Evolutionary conservation across 2,797 vertebrate genomes (phyloP).

Genomic region (Vireo griseus): DNA sequence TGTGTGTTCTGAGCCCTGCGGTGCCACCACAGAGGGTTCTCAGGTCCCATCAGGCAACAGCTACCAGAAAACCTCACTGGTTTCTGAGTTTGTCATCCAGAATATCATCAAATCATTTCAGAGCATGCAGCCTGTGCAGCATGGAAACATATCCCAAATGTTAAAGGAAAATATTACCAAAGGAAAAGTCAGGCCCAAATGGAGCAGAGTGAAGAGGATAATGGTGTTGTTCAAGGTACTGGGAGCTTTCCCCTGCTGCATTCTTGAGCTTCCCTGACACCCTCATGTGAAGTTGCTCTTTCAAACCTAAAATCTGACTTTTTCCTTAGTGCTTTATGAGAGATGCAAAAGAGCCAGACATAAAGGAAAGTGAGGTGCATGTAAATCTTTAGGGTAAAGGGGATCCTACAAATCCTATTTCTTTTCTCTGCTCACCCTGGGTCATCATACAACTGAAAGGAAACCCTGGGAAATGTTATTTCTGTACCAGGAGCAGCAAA

Average conservation of each 20-base stretch:
- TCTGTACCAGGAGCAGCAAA: slow-evolving; percentile 66
- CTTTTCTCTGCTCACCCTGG: slow-evolving; percentile 56
- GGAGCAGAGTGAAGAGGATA: background rate
- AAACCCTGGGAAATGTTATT: slow-evolving; percentile 72
- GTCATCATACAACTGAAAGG: slow-evolving; percentile 60
- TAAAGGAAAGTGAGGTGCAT: background rate
- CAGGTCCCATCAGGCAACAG: background rate
- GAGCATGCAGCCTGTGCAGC: background rate
- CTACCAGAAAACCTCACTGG: background rate
- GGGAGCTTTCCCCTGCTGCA: background rate
- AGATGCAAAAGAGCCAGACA: slow-evolving; percentile 35
- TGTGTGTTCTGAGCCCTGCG: background rate
- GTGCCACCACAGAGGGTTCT: rapidly evolving
- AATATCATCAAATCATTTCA: background rate
- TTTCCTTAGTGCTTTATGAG: background rate
- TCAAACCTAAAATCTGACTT: background rate
- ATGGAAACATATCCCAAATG: background rate
- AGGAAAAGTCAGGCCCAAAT: background rate
- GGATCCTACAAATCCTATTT: slow-evolving; percentile 67
- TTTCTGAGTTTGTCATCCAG: background rate
- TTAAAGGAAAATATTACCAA: background rate
- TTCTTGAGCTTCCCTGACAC: background rate
- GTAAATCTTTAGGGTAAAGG: slow-evolving; percentile 58
- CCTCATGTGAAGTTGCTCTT: background rate
- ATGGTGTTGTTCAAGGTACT: background rate